These are phyloP conservation scores for Orthosia incerta DNA, from an alignment of 2,888 invertebrate genomes.

Conservation along the genomic window DNA sequence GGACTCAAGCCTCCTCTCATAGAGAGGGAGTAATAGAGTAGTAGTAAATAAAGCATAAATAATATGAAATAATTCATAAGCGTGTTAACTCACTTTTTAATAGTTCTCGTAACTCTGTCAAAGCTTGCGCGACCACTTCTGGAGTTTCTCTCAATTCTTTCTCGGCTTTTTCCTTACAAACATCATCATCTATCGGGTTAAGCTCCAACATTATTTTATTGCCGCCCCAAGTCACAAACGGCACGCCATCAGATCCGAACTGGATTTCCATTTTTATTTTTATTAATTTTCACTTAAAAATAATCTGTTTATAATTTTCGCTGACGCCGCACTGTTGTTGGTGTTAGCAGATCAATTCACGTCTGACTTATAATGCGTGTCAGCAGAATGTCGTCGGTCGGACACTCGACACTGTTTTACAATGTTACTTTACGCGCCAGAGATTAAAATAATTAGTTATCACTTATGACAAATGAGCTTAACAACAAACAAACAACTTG, in stretches of 20 bases:
- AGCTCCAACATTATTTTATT: constrained; percentile 92
- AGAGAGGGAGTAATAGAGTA: too few relatives aligned
- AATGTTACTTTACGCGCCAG: constrained; percentile 34
- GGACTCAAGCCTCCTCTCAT: too few relatives aligned
- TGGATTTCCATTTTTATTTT: constrained; percentile 83
- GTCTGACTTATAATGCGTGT: constrained; percentile 48
- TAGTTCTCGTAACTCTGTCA: constrained; percentile 89
- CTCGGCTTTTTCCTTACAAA: constrained; percentile 92
- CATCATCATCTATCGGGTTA: constrained; percentile 90
- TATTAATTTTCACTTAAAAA: background rate
- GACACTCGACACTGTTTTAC: constrained; percentile 64
- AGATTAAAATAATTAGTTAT: constrained; percentile 49
- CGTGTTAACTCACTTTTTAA: constrained; percentile 89
- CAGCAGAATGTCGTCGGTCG: constrained; percentile 64
- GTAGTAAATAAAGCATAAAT: background rate
- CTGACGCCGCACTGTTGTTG: constrained; percentile 34
- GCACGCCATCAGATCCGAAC: constrained; percentile 90
- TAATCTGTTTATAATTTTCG: constrained; percentile 1
- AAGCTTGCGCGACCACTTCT: constrained; percentile 91
- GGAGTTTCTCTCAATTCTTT: constrained; percentile 94
- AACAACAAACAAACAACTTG: constrained; percentile 3
- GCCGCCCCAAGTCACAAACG: constrained; percentile 92
- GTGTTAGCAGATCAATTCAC: constrained; percentile 19
- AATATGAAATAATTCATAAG: background rate
- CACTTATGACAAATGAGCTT: constrained; percentile 17